phyloP scores from a whole-genome alignment of 2,888 invertebrate genomes.

The Diarsia brunnea region DNA sequence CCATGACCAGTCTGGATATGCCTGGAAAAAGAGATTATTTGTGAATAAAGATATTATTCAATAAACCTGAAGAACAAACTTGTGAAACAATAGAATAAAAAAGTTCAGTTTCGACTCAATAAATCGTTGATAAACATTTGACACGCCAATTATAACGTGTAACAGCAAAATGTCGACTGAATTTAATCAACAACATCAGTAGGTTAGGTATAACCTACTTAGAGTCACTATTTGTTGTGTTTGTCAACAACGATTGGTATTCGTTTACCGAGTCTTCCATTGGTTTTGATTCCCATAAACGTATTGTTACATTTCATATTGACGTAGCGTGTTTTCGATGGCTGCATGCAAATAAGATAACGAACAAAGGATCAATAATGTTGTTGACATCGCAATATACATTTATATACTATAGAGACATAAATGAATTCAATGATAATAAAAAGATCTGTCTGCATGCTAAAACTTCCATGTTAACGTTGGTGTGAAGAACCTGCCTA shows the following conservation, averaged over 20 bases:
- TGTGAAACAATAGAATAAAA: not conserved
- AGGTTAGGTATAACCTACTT: not conserved
- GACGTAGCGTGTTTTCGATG: slow-evolving; percentile 52
- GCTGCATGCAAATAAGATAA: slow-evolving; percentile 69
- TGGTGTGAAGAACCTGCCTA: not conserved
- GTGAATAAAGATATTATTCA: not conserved
- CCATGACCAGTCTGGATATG: slow-evolving; percentile 95
- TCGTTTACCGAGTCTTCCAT: slow-evolving; percentile 9
- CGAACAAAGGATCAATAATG: slow-evolving; percentile 65
- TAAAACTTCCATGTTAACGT: not conserved
- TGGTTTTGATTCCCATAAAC: slow-evolving; percentile 42
- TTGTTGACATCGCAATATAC: slow-evolving; percentile 37
- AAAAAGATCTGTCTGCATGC: slow-evolving; percentile 7
- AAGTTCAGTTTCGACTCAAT: slow-evolving; percentile 1
- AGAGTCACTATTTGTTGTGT: slow-evolving; percentile 5
- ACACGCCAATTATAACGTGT: slow-evolving; percentile 16
- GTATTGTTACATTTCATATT: slow-evolving; percentile 29
- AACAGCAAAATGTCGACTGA: slow-evolving; percentile 9
- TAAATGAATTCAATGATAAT: slow-evolving; percentile 9
- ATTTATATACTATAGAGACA: slow-evolving; percentile 27
- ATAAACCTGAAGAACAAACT: not conserved
- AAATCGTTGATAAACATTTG: slow-evolving; percentile 14
- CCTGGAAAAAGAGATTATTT: slow-evolving; percentile 78
- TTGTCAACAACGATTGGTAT: slow-evolving; percentile 33
- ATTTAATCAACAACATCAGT: slow-evolving; percentile 5